phyloP scores from a whole-genome alignment of 1,140 invertebrate species.

The Whitmania pigra region DNA sequence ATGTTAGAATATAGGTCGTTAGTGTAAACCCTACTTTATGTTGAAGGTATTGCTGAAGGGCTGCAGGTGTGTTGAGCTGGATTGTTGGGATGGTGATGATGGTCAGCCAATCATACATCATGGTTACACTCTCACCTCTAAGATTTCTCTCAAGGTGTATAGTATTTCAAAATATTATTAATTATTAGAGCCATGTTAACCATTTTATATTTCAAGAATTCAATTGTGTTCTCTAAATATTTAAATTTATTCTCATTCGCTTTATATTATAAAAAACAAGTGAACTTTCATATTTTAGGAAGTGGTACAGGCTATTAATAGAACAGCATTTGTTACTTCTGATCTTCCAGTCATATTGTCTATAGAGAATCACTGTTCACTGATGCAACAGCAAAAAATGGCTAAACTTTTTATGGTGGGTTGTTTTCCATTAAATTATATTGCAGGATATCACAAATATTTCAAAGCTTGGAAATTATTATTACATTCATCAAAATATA shows the following conservation, averaged over 20 bases:
- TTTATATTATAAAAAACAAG: no score
- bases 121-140: constrained; percentile 82
- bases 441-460: not conserved
- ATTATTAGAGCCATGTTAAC: not conserved
- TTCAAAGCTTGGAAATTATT: not conserved
- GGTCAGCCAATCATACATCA: constrained; percentile 79
- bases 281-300: constrained; percentile 52
- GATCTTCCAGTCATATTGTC: constrained; percentile 84
- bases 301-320: constrained; percentile 81
- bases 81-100: constrained; percentile 83
- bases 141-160: constrained; percentile 42
- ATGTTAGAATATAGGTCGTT: not conserved
- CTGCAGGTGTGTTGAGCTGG: constrained; percentile 70
- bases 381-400: constrained; percentile 82
- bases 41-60: constrained; percentile 27
- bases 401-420: constrained; percentile 78
- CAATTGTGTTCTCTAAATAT: not conserved
- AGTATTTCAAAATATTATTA: not conserved
- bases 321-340: constrained; percentile 75
- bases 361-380: constrained; percentile 89
- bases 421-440: constrained; percentile 62
- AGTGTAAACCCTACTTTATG: not conserved
- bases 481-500: constrained; percentile 39
- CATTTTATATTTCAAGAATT: not conserved
- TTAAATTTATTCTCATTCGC: no score